Percentiles rank a stretch among this genome's conserved stretches.
Evolutionary conservation across 2,888 invertebrate species (phyloP).

Genomic region (Elysia crispata): DNA sequence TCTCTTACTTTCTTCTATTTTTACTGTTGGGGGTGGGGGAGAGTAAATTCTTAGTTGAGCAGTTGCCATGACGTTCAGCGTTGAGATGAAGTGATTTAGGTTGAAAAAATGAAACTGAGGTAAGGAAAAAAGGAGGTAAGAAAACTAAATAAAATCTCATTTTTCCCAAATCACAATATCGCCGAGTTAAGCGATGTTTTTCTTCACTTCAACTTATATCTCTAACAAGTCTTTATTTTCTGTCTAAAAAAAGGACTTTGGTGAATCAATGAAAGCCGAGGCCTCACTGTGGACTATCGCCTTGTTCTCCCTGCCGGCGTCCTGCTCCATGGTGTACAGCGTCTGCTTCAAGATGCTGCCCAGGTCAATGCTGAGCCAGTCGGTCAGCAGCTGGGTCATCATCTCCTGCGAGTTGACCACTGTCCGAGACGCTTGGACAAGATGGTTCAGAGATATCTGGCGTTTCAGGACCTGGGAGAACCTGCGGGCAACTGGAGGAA

Average conservation of each 20-base stretch:
- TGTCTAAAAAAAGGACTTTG: background rate
- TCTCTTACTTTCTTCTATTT: too few relatives aligned
- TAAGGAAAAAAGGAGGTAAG: too few relatives aligned
- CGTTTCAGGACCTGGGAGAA: constrained; percentile 78
- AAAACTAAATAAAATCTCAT: too few relatives aligned
- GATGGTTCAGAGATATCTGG: constrained; percentile 78
- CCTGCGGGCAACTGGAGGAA: constrained; percentile 77
- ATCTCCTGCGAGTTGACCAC: constrained; percentile 78
- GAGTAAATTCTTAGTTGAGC: too few relatives aligned
- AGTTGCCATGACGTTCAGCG: too few relatives aligned
- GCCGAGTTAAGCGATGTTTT: too few relatives aligned
- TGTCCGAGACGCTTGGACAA: constrained; percentile 78
- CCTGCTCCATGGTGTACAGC: constrained; percentile 75
- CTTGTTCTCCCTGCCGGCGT: constrained; percentile 70
- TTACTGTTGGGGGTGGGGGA: too few relatives aligned
- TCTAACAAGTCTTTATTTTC: too few relatives aligned
- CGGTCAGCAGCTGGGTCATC: constrained; percentile 78
- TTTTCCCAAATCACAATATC: too few relatives aligned
- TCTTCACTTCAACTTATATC: too few relatives aligned
- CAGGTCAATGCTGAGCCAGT: constrained; percentile 78
- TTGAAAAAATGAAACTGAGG: too few relatives aligned
- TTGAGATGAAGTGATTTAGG: too few relatives aligned
- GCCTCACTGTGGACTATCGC: constrained; percentile 73
- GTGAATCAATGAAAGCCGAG: background rate
- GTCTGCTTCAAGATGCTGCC: constrained; percentile 77